Conservation (phyloP, 2,888 invertebrate species). For the Sesamia inferens region DNA sequence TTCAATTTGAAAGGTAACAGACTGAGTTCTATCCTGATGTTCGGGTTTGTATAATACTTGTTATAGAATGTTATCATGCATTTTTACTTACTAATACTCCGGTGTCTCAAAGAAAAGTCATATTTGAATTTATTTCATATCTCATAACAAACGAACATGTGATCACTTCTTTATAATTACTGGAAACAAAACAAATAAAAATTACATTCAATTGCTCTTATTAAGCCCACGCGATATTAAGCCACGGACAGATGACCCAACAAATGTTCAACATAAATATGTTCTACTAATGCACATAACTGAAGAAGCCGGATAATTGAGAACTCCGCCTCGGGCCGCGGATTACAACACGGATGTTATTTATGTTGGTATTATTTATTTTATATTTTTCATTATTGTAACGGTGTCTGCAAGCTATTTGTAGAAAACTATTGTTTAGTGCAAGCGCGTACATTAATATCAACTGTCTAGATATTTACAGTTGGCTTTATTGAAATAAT, state of each 20-base stretch:
- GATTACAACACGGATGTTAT: slow-evolving; percentile 57
- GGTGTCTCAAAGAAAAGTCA: background rate
- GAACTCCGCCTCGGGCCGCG: slow-evolving; percentile 60
- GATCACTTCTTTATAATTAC: slow-evolving; percentile 45
- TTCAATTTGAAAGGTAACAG: background rate
- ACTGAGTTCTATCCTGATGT: background rate
- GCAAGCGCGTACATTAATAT: slow-evolving; percentile 45
- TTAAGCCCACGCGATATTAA: slow-evolving; percentile 58
- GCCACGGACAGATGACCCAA: slow-evolving; percentile 43
- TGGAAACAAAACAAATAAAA: slow-evolving; percentile 49
- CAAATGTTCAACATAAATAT: slow-evolving; percentile 64
- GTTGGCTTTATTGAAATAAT: slow-evolving; percentile 30
- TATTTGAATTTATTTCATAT: slow-evolving; percentile 7
- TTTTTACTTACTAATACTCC: background rate
- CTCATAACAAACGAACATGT: slow-evolving; percentile 20
- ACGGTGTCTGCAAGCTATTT: slow-evolving; percentile 54
- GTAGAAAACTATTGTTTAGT: slow-evolving; percentile 52
- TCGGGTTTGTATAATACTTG: no score
- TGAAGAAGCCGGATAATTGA: slow-evolving; percentile 69
- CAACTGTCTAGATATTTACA: slow-evolving; percentile 36
- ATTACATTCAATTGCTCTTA: slow-evolving; percentile 60
- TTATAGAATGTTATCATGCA: background rate
- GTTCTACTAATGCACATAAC: slow-evolving; percentile 64
- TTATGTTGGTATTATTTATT: slow-evolving; percentile 61
- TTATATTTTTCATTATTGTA: slow-evolving; percentile 65